A percentile compares a stretch with the other conserved stretches of the same genome.
Conservation (phyloP, 2,113 vertebrate species). For the Vireo altiloquus region DNA sequence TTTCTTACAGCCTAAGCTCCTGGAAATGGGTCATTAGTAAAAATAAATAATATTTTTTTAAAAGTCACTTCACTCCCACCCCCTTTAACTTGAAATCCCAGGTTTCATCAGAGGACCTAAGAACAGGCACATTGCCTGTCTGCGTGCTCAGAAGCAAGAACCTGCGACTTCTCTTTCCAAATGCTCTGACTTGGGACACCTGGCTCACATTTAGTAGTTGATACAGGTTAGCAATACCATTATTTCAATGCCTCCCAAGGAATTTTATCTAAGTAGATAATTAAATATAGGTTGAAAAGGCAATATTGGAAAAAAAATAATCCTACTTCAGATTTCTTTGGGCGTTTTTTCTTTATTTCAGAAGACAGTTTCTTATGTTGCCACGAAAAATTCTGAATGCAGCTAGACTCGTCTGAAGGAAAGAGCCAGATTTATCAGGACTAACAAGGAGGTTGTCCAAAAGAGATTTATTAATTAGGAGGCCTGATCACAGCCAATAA, state of each 20-base stretch:
- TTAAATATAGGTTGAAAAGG: neutral
- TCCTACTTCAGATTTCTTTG: neutral
- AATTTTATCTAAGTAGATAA: neutral
- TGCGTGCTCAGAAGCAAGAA: neutral
- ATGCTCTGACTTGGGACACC: neutral
- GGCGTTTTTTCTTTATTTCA: neutral
- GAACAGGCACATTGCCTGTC: neutral
- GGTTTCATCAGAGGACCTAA: neutral
- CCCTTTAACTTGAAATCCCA: neutral
- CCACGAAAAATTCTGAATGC: neutral
- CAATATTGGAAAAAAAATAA: neutral
- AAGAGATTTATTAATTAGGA: slow-evolving; percentile 41
- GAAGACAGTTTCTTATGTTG: neutral
- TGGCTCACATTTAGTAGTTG: neutral
- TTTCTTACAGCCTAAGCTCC: slow-evolving; percentile 37
- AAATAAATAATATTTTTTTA: neutral
- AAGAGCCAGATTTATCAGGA: neutral
- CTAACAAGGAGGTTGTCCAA: slow-evolving; percentile 48
- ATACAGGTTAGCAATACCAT: neutral
- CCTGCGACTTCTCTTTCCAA: neutral
- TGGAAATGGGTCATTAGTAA: slow-evolving; percentile 47
- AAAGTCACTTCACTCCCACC: neutral
- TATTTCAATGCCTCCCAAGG: neutral
- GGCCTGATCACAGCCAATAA: slow-evolving; percentile 35
- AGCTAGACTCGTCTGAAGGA: neutral